A percentile compares a stretch with the other conserved stretches of the same genome.
These are phyloP conservation scores for Siderastrea radians DNA, from an alignment of 92 coral and sea anemone genomes.

Conservation along the genomic window DNA sequence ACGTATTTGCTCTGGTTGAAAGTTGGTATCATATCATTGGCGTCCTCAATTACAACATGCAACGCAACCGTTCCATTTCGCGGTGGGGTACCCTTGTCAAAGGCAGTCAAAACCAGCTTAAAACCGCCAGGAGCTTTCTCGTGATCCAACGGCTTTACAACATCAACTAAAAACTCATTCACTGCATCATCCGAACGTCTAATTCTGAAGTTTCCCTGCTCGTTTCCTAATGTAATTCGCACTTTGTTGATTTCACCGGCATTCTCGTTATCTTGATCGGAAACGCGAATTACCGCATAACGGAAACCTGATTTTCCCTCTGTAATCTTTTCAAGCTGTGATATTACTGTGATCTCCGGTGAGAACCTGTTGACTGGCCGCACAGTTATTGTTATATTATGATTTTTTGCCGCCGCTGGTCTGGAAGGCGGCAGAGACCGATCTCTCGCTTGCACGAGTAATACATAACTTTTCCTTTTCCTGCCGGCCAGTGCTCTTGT, in stretches of 20 bases:
- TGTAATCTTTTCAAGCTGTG: conserved; percentile 62
- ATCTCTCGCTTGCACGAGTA: conserved; percentile 76
- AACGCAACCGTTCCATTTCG: conserved; percentile 72
- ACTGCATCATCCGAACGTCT: conserved; percentile 62
- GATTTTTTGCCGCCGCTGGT: conserved; percentile 59
- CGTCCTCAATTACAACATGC: conserved; percentile 68
- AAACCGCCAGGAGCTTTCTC: conserved; percentile 65
- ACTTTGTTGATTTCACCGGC: conserved; percentile 90
- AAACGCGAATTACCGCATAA: conserved; percentile 75
- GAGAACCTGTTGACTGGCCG: conserved; percentile 83
- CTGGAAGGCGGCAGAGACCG: conserved; percentile 70
- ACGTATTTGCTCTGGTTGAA: conserved; percentile 74
- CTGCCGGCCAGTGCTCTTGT: conserved; percentile 75
- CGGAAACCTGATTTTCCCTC: conserved; percentile 69
- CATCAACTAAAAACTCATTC: conserved; percentile 64
- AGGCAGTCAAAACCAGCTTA: conserved; percentile 78
- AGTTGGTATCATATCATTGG: conserved; percentile 69
- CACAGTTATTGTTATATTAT: conserved; percentile 76
- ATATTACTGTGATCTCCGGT: conserved; percentile 72
- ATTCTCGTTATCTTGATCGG: conserved; percentile 81
- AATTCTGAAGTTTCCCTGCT: conserved; percentile 71
- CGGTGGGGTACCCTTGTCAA: conserved; percentile 89
- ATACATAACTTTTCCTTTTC: conserved; percentile 47
- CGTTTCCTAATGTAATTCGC: conserved; percentile 82
- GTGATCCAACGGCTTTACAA: conserved; percentile 83